Base-by-base conservation (phyloP, 2,888 invertebrate genomes). In the Osmoderma eremita region DNA sequence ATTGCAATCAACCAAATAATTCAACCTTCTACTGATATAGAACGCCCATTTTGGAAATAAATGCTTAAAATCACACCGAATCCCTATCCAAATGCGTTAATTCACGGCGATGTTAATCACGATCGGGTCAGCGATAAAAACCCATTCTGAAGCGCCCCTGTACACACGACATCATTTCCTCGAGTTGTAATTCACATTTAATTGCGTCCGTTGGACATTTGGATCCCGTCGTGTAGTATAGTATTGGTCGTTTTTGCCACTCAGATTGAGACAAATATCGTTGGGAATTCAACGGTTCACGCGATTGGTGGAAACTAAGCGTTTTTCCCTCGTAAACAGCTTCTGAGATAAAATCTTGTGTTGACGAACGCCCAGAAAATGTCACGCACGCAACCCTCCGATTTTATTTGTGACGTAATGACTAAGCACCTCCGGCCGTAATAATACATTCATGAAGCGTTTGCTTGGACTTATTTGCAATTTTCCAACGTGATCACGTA, bases 331-430 rank as follows among this genome's bases (percentile, higher is more conserved):
- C 8, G n/a, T n/a, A 41, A 41, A 41, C 41, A 39, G n/a, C 15
- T 42, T 58, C 20, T 15, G 15, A 10, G 56, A 45, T 58, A 58
- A 24, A 12, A 58, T 24, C 56, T 58, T 20, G 20, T 22, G 42
- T 58, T 12, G 22, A 58, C 42, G 42, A 58, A 24, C 22, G 24
- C 41, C 41, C 42, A 42, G 24, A 58, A 58, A 58, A 58, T 58
- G 56, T 24, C 12, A 17, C 15, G 24, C 56, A 58, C 56, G 56
- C 42, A 13, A 58, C 42, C 42, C 6, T 45, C 17, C 15, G 42
- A 42, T 42, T 42, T 42, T 15, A 42, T 42, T 20, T 8, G 10
- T 24, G 13, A 10, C 8, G 4, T 42, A 22, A 13, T 15, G 13
- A 8, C 2, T 8, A 1, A 45, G 45, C 15, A 15, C 10, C 18